A percentile compares a stretch with the other conserved stretches of the same genome.
Conservation (phyloP, 2,888 invertebrate genomes). For the Drosophila meridiana region DNA sequence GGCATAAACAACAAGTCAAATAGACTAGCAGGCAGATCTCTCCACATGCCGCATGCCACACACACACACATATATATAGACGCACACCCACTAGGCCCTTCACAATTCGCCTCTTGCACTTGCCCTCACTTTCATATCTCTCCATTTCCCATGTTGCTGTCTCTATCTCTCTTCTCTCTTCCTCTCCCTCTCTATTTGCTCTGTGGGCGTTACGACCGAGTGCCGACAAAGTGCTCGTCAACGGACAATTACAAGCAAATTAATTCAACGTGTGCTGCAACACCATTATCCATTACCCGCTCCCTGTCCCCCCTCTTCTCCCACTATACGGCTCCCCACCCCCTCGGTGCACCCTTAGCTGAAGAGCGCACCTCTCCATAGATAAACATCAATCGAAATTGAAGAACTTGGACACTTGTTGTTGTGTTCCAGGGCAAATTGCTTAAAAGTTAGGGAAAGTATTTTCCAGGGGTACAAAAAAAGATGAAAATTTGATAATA, state of each 20-base stretch:
- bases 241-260: constrained; percentile 78
- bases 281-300: not conserved
- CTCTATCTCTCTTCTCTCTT: not conserved
- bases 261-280: constrained; percentile 64
- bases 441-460: not conserved
- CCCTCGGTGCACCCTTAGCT: not conserved
- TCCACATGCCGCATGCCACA: constrained; percentile 10
- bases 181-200: constrained; percentile 23
- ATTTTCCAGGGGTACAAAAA: not conserved
- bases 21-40: constrained; percentile 25
- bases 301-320: not conserved
- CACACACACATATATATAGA: not conserved
- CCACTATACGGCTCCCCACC: not conserved
- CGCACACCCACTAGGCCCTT: not conserved
- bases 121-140: not conserved
- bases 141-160: too few relatives aligned
- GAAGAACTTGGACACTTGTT: constrained; percentile 50
- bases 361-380: constrained; percentile 24
- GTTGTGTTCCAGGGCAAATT: constrained; percentile 11
- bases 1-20: constrained; percentile 46
- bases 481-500: too few relatives aligned
- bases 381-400: constrained; percentile 51
- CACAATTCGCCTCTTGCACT: not conserved
- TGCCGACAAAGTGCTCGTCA: constrained; percentile 79
- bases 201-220: constrained; percentile 54